These are phyloP conservation scores for Adrianichthys oophorus DNA, from an alignment of 2,797 vertebrate genomes.

Conservation along the genomic window DNA sequence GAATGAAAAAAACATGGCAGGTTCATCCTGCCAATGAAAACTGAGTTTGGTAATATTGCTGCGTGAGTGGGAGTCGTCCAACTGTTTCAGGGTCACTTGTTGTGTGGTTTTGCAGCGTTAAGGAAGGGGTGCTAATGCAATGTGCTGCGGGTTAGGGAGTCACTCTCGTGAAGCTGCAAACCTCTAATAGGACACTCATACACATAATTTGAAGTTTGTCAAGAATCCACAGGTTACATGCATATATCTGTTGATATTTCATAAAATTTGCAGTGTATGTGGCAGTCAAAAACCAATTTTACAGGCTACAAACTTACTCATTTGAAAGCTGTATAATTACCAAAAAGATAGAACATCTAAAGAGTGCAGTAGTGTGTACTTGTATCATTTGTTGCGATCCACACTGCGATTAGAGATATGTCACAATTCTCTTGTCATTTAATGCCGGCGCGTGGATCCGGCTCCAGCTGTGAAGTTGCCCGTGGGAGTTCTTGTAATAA, in stretches of 20 bases:
- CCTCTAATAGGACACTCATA: slow-evolving; percentile 61
- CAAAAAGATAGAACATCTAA: slow-evolving; percentile 16
- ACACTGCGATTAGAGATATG: slow-evolving; percentile 41
- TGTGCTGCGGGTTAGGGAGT: slow-evolving; percentile 56
- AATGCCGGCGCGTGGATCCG: slow-evolving; percentile 19
- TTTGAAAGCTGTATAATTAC: slow-evolving; percentile 41
- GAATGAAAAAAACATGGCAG: slow-evolving; percentile 51
- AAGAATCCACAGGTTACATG: slow-evolving; percentile 42
- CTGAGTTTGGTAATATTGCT: slow-evolving; percentile 42
- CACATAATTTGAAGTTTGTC: slow-evolving; percentile 41
- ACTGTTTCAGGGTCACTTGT: slow-evolving; percentile 64
- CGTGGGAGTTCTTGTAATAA: slow-evolving; percentile 53
- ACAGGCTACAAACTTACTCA: slow-evolving; percentile 10
- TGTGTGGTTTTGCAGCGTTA: slow-evolving; percentile 45
- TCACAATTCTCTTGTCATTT: slow-evolving; percentile 36
- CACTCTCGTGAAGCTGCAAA: slow-evolving; percentile 38
- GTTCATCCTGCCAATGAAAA: slow-evolving; percentile 50
- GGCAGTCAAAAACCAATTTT: slow-evolving; percentile 17
- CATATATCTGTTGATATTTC: slow-evolving; percentile 30
- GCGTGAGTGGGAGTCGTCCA: slow-evolving; percentile 52
- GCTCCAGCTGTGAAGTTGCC: slow-evolving; percentile 48
- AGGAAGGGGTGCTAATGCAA: slow-evolving; percentile 55
- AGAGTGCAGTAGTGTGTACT: slow-evolving; percentile 20
- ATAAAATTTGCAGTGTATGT: slow-evolving; percentile 16
- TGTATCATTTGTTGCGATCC: slow-evolving; percentile 14